Evolutionary conservation across 2,113 vertebrate species (phyloP).

Genomic region (Podiceps cristatus): DNA sequence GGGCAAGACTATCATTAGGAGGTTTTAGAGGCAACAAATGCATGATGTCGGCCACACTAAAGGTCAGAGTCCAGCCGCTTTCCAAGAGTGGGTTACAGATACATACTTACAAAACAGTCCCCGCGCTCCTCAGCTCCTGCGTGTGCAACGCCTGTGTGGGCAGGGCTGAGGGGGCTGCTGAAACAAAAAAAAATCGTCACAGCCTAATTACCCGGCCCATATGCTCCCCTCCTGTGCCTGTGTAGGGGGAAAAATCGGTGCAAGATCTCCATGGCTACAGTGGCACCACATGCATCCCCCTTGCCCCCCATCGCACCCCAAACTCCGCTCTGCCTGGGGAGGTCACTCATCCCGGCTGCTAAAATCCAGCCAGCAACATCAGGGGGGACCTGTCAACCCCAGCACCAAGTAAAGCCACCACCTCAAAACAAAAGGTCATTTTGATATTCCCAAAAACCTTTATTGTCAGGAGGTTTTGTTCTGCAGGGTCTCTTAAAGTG

Average conservation of each 20-base stretch:
- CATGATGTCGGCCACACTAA: not conserved
- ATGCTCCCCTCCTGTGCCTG: conserved; percentile 44
- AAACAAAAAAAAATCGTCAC: not conserved
- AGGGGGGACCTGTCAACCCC: fast-evolving
- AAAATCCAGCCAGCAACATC: not conserved
- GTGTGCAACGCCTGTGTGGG: not conserved
- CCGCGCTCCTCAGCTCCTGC: not conserved
- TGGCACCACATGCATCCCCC: fast-evolving
- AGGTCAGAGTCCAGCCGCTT: not conserved
- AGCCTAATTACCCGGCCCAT: conserved; percentile 35
- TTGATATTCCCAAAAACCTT: not conserved
- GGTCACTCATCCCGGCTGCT: not conserved
- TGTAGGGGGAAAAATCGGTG: not conserved
- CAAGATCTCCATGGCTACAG: conserved; percentile 22
- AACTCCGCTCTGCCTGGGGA: not conserved
- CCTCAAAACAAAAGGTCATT: not conserved
- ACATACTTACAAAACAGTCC: not conserved
- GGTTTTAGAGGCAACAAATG: not conserved
- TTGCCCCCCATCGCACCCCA: not conserved
- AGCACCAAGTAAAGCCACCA: not conserved
- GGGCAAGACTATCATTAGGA: not conserved
- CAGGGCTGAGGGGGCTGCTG: conserved; percentile 48
- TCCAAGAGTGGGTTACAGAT: not conserved
- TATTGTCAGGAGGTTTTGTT: not conserved
- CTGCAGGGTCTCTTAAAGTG: not conserved